These are phyloP conservation scores for Actenoides lindsayi DNA, from an alignment of 2,113 vertebrate species.

Conservation along the genomic window DNA sequence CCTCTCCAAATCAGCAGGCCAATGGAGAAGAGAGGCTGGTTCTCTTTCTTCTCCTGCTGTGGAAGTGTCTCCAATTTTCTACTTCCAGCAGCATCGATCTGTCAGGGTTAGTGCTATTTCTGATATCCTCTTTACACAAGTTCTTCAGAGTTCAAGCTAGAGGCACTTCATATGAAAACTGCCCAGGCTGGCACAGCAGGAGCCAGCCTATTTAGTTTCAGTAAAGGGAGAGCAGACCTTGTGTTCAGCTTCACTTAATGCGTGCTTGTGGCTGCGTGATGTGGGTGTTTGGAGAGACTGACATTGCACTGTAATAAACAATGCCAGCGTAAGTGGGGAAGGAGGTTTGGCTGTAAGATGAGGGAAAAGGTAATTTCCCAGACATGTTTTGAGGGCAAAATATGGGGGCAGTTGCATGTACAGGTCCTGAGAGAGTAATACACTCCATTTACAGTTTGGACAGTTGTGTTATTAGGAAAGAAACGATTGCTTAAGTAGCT, in stretches of 20 bases:
- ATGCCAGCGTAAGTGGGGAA: too few species aligned
- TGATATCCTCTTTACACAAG: background rate
- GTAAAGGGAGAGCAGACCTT: background rate
- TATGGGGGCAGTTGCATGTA: background rate
- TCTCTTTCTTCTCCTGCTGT: conserved; percentile 50
- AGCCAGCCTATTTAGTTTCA: background rate
- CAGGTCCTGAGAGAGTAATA: background rate
- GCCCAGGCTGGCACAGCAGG: background rate
- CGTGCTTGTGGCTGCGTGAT: background rate
- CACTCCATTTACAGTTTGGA: background rate
- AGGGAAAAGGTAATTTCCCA: background rate
- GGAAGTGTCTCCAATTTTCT: conserved; percentile 28
- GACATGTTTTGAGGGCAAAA: background rate
- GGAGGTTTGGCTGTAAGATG: background rate
- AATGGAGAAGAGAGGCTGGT: conserved; percentile 58
- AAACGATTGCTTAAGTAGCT: background rate
- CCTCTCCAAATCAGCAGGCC: conserved; percentile 34
- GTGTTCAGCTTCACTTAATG: background rate
- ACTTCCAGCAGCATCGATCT: conserved; percentile 15
- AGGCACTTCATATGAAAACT: background rate
- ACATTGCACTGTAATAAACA: too few species aligned
- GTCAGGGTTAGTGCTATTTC: conserved; percentile 47
- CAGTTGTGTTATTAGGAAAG: background rate
- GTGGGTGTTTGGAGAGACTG: background rate
- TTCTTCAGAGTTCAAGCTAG: background rate